Evolutionary conservation across 2,797 vertebrate genomes (phyloP).

Genomic region (Pangasius mekongensis): DNA sequence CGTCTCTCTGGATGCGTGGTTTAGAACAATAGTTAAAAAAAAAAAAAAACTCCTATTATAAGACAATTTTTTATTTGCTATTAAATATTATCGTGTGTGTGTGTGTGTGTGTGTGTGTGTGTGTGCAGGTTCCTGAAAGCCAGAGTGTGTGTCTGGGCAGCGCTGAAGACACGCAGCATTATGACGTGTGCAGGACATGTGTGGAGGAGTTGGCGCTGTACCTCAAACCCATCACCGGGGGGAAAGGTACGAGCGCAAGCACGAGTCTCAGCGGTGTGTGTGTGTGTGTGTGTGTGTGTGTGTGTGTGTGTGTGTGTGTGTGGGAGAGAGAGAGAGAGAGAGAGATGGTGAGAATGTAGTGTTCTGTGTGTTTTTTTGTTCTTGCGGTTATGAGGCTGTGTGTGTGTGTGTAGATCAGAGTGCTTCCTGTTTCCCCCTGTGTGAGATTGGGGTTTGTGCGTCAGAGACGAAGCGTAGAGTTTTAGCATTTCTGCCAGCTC

Average conservation of each 20-base stretch:
- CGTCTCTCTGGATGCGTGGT: not conserved
- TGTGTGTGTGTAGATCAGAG: constrained; percentile 35
- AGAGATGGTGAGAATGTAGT: not conserved
- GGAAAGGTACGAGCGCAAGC: constrained; percentile 80
- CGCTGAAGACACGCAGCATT: constrained; percentile 87
- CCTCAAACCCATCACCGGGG: constrained; percentile 89
- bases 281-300: not conserved
- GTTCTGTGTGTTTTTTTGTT: constrained; percentile 4
- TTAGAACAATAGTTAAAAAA: not conserved
- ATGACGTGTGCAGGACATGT: constrained; percentile 89
- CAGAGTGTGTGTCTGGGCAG: constrained; percentile 86
- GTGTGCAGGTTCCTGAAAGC: constrained; percentile 83
- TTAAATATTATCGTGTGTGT: not conserved
- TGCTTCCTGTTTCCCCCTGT: constrained; percentile 60
- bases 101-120: constrained; percentile 23
- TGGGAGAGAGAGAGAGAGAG: constrained; percentile 8
- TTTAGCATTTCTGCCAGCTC: not conserved
- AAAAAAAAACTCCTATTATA: too few species aligned
- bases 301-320: constrained; percentile 29
- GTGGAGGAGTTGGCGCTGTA: constrained; percentile 95
- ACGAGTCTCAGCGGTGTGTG: constrained; percentile 41
- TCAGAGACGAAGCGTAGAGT: constrained; percentile 34
- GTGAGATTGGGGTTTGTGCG: constrained; percentile 34
- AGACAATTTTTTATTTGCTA: not conserved
- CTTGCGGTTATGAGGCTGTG: constrained; percentile 6